These are phyloP conservation scores for Saguinus imperator DNA, from an alignment of 2,113 vertebrate species.

Conservation along the genomic window DNA sequence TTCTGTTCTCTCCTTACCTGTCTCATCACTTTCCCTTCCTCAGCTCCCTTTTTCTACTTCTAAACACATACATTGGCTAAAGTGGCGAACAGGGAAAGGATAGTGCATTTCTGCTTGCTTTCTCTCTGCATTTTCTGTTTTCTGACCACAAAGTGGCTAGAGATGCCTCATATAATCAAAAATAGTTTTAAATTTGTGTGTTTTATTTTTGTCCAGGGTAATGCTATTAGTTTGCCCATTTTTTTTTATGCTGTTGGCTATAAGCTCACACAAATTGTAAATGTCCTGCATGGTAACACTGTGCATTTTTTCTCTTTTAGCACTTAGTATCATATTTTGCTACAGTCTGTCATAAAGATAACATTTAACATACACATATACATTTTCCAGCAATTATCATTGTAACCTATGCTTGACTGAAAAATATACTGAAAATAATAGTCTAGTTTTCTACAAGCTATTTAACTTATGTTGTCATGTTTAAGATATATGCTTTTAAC, in stretches of 20 bases:
- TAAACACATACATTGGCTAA: background rate
- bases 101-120: background rate
- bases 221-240: background rate
- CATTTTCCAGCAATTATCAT: background rate
- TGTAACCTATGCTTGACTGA: background rate
- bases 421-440: background rate
- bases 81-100: background rate
- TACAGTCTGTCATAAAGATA: background rate
- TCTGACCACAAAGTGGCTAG: background rate
- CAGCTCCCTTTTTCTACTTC: background rate
- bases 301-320: background rate
- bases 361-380: background rate
- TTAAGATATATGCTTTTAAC: background rate
- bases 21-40: background rate
- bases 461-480: background rate
- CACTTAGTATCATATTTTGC: background rate
- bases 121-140: background rate
- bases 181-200: background rate
- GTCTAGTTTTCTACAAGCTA: background rate
- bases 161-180: background rate
- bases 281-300: background rate
- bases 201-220: background rate
- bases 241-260: background rate
- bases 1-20: no score
- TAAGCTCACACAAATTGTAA: background rate